Conservation (phyloP, 1,140 invertebrate species). For the Lamellibrachia luymesi region DNA sequence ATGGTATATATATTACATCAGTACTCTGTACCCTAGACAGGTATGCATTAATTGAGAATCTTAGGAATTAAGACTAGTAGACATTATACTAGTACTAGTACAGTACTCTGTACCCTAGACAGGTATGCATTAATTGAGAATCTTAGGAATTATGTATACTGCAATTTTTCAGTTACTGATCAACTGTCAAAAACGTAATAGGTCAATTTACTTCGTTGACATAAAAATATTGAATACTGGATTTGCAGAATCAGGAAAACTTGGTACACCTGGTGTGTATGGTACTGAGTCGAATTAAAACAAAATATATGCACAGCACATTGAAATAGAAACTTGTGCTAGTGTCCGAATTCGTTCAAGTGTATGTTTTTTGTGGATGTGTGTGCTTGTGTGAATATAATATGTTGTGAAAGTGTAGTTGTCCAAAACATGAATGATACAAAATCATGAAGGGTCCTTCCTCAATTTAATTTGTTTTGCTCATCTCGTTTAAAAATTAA, state of each 20-base stretch:
- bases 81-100: no score
- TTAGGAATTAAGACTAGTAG: not conserved
- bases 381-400: not conserved
- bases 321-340: not conserved
- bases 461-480: no score
- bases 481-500: no score
- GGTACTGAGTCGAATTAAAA: not conserved
- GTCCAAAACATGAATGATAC: not conserved
- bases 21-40: no score
- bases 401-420: not conserved
- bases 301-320: not conserved
- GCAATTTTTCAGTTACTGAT: not conserved
- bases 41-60: not conserved
- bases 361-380: not conserved
- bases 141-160: not conserved
- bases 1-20: no score
- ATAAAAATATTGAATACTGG: not conserved
- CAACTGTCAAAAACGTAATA: not conserved
- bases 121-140: not conserved
- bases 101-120: not conserved
- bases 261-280: no score
- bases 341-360: not conserved
- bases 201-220: not conserved
- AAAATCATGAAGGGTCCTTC: not conserved
- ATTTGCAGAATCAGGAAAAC: not conserved